Base-by-base conservation (phyloP, 2,113 vertebrate genomes). In the Columbina picui region DNA sequence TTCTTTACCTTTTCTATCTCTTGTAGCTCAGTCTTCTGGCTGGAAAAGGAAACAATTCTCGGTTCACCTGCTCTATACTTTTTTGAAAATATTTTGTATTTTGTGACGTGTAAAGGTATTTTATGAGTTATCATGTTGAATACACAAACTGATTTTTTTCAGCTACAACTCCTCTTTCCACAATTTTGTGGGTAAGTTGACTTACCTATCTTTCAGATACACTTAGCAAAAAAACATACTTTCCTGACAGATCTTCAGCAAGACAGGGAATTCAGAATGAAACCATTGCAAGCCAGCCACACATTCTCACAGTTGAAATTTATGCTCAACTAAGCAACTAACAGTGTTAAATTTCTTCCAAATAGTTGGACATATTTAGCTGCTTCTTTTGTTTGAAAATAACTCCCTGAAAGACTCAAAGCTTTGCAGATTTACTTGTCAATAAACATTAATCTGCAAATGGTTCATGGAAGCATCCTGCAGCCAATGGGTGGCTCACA, bases 381-480 rank as follows among this genome's bases (percentile, higher is more conserved):
- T 84, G 79, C 86, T 92, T 85, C 90, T 95, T 94, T 94, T 93
- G 88, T 94, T 95, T 96, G 90, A 93, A 96, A 96, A 97, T 96
- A 95, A 94, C 77, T 92, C 85, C 38, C 83, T 74, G 85, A 96
- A 93, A 94, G 75, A 88, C 67, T 83, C 90, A 94, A 94, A 94
- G 83, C 73, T 95, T 92, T 92, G 64, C 90, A 95, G 89, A 94
- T 95, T 95, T 93, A 77, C 83, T 93, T 94, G 90, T 95, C 88
- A 97, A 94, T 95, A 97, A 95, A 96, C 90, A 91, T 85, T 82
- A 95, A 95, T 91, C 88, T 91, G 92, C 78, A 79, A 96, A 93
- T 73, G 74, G 82, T 57, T 96, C 79, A 50, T 92, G 85, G 88
- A 94, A 94, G 80, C 45, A 61, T 86, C 22, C 6, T 77, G 92